Evolutionary conservation across 2,888 invertebrate genomes (phyloP), one percentile per base, ranked within the genome.

Genomic region (Helobdella robusta): DNA sequence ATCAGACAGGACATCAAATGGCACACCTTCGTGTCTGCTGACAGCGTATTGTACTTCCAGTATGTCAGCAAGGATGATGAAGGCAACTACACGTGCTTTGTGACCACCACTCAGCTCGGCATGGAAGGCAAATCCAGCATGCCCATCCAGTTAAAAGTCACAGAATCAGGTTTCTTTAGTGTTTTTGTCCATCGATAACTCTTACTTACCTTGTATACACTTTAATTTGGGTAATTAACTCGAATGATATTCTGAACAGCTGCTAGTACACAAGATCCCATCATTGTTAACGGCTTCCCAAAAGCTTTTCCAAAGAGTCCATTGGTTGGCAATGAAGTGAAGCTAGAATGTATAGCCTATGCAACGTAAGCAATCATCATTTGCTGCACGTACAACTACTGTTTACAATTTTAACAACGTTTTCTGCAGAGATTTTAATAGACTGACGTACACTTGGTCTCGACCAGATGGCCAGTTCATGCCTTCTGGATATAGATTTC

Each of bases 241-340:
- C 15, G 40, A 40, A 15, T 11, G 11, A 40, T 40, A 40, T 15
- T 52, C 23, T 15, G 25, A 58, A 70, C 61, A 71, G 70, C 64
- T 56, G 70, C 67, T 3, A 68, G 67, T 61, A 62, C 65, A 8
- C 63, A 67, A 18, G 71, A 72, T 69, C 81, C 95, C 48, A 88
- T 90, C 75, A 93, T 95, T 75, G 75, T 93, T 0, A 91, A 91
- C 76, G 90, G 89, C 74, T 97, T 97, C 73, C 95, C 95, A 0
- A 93, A 92, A 82, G 86, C 89, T 0, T 95, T 92, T 75, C 95
- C 95, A 0, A 91, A 91, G 77, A 90, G 91, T 28, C 92, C 94
- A 0, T 82, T 87, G 68, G 90, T 89, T 25, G 93, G 92, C 0
- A 86, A 89, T 74, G 88, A 91, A 79, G 89, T 94, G 20, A 83